Evolutionary conservation across 30 jellyfish, hydroid and myxozoan genomes (phyloP).

Genomic region (Pseudorhiza aurosa): DNA sequence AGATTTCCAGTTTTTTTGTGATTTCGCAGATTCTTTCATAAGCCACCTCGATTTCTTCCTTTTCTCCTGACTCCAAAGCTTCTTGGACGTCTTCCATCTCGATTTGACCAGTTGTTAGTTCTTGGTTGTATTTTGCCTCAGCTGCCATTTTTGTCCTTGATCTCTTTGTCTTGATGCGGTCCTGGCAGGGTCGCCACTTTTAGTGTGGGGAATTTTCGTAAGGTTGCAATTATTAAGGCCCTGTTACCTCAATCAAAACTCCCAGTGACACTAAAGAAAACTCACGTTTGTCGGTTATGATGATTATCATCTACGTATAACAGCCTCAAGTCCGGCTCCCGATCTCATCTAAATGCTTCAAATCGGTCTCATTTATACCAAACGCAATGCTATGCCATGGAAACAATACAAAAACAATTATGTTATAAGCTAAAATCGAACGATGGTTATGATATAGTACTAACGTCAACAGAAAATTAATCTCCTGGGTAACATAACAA

Average conservation of each 20-base stretch:
- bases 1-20: constrained; percentile 11
- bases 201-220: constrained; percentile 25
- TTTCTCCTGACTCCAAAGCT: constrained; percentile 38
- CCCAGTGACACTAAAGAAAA: constrained; percentile 44
- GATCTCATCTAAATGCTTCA: constrained; percentile 36
- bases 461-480: constrained; percentile 14
- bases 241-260: constrained; percentile 35
- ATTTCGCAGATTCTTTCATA: constrained; percentile 22
- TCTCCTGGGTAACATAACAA: constrained; percentile 32
- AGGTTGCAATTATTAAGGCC: constrained; percentile 8
- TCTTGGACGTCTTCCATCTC: constrained; percentile 34
- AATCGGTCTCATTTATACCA: constrained; percentile 26
- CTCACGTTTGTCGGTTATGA: constrained; percentile 32
- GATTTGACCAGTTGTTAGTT: constrained; percentile 26
- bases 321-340: constrained; percentile 26
- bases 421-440: constrained; percentile 32
- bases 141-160: constrained; percentile 27
- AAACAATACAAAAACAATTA: constrained; percentile 25
- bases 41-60: constrained; percentile 57
- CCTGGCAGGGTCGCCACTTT: constrained; percentile 54
- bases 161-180: constrained; percentile 21
- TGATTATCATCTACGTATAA: constrained; percentile 7
- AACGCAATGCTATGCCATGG: constrained; percentile 27
- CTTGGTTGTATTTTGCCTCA: constrained; percentile 43
- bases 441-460: constrained; percentile 27